phyloP scores from a whole-genome alignment of 2,888 invertebrate genomes.

The Anoplius nigerrimus region DNA sequence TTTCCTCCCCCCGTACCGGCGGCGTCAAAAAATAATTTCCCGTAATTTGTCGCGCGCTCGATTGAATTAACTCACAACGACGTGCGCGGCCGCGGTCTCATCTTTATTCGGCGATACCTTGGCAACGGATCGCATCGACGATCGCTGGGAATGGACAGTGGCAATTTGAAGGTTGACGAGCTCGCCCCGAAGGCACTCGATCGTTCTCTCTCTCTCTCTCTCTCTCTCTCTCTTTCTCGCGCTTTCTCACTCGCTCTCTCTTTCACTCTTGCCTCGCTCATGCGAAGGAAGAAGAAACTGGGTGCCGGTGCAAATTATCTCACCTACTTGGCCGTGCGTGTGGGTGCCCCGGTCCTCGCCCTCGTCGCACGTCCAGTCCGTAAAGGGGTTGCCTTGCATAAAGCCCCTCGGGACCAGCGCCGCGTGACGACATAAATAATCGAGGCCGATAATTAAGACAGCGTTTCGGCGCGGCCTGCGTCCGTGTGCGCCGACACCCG shows the following conservation, averaged over 20 bases:
- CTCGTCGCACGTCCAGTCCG: background rate
- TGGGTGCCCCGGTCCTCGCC: background rate
- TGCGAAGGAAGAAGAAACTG: background rate
- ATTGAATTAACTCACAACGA: too few species aligned
- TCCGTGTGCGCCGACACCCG: constrained; percentile 60
- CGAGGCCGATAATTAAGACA: constrained; percentile 64
- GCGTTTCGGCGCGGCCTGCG: constrained; percentile 53
- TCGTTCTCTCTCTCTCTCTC: background rate
- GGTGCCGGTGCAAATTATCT: background rate
- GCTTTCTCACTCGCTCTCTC: background rate
- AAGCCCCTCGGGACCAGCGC: background rate
- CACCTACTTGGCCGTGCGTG: background rate
- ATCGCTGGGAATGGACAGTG: too few species aligned
- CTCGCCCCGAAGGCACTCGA: too few species aligned
- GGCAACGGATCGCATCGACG: too few species aligned
- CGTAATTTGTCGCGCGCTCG: too few species aligned
- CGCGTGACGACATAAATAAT: constrained; percentile 58
- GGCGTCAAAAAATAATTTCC: too few species aligned
- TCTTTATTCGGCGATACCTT: too few species aligned
- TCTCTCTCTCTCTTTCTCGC: background rate
- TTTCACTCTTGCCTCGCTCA: background rate
- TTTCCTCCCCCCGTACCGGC: too few species aligned
- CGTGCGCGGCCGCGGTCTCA: too few species aligned
- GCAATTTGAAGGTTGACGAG: too few species aligned
- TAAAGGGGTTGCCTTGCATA: background rate